Evolutionary conservation across 2,113 vertebrate species (phyloP).

Genomic region (Urocynchramus pylzowi): DNA sequence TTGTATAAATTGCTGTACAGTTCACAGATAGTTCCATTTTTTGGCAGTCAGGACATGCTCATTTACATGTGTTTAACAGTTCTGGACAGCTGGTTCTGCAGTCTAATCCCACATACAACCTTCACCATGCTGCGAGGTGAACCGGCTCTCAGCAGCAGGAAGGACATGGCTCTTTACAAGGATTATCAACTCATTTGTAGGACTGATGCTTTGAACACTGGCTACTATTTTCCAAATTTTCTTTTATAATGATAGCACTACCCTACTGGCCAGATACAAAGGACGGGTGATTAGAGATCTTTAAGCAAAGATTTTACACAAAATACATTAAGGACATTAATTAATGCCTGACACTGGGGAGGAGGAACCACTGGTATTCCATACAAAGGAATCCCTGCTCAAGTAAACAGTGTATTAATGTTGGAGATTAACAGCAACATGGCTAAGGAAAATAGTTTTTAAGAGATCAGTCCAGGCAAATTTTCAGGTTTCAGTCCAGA

Average conservation of each 20-base stretch:
- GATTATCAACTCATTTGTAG: neutral
- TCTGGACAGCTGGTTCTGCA: neutral
- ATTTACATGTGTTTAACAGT: neutral
- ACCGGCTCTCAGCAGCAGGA: neutral
- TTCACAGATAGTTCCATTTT: neutral
- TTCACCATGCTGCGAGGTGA: fast-evolving
- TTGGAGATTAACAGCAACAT: neutral
- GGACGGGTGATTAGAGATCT: neutral
- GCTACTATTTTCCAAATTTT: neutral
- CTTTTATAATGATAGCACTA: neutral
- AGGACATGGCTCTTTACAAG: neutral
- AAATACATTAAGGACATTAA: neutral
- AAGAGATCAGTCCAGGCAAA: neutral
- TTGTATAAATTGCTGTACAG: neutral
- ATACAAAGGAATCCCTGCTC: neutral
- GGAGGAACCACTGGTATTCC: neutral
- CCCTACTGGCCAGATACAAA: neutral
- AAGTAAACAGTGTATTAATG: neutral
- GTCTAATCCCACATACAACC: neutral
- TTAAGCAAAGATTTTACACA: neutral
- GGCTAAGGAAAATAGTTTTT: neutral
- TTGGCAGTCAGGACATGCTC: neutral
- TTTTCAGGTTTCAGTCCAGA: neutral
- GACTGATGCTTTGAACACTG: neutral
- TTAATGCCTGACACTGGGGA: neutral